Evolutionary conservation across 2,113 vertebrate species (phyloP).

Genomic region (Cyanocitta stelleri): DNA sequence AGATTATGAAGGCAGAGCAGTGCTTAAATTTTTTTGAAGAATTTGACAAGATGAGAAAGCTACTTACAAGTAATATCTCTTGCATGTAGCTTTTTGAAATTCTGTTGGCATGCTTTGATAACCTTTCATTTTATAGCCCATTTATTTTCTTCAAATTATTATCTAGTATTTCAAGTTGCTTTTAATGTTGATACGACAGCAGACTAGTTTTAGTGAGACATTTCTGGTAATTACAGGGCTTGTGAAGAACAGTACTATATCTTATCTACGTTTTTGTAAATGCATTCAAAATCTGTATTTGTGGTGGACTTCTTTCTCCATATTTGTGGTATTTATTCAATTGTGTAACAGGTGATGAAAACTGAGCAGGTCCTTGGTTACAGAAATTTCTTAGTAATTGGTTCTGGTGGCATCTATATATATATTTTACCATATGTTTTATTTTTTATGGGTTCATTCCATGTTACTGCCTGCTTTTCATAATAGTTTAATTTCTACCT

Average conservation of each 20-base stretch:
- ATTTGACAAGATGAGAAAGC: background rate
- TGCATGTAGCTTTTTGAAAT: background rate
- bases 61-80: background rate
- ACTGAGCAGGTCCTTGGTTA: background rate
- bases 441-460: background rate
- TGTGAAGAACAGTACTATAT: rapidly evolving
- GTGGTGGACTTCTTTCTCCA: background rate
- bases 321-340: background rate
- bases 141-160: background rate
- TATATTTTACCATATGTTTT: background rate
- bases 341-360: background rate
- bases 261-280: background rate
- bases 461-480: background rate
- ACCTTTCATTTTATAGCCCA: background rate
- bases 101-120: background rate
- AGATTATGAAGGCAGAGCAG: background rate
- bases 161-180: background rate
- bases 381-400: background rate
- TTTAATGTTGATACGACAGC: background rate
- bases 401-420: background rate
- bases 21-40: background rate
- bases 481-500: background rate
- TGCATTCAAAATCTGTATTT: background rate
- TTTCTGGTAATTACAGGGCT: background rate
- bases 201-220: background rate